phyloP scores from a whole-genome alignment of 2,888 invertebrate genomes.

The Tenthredo scrophulariae region DNA sequence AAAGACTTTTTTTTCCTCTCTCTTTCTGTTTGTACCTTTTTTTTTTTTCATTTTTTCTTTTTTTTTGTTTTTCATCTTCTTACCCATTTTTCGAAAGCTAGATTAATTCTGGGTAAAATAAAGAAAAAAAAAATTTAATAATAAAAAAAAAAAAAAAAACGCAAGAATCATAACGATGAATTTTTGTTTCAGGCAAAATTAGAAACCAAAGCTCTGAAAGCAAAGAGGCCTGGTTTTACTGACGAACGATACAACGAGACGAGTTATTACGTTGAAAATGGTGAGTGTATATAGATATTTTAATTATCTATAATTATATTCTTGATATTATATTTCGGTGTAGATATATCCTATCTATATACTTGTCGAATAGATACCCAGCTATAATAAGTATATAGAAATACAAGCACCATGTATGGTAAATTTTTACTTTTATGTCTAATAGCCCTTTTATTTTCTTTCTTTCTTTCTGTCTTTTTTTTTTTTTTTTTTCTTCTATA shows the following conservation, averaged over 20 bases:
- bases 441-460: too few species aligned
- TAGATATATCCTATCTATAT: background rate
- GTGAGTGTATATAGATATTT: conserved; percentile 80
- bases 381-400: too few species aligned
- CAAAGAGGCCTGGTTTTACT: conserved; percentile 94
- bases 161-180: conserved; percentile 25
- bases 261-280: conserved; percentile 97
- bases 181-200: conserved; percentile 88
- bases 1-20: background rate
- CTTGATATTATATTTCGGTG: background rate
- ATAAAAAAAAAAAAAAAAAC: too few species aligned
- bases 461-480: too few species aligned
- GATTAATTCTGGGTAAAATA: background rate
- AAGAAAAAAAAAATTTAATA: too few species aligned
- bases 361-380: too few species aligned
- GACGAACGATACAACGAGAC: conserved; percentile 97
- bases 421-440: too few species aligned
- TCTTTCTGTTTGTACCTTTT: background rate
- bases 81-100: background rate
- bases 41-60: background rate
- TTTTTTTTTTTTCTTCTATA: too few species aligned
- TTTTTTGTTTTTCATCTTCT: background rate
- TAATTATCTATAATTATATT: background rate
- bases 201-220: conserved; percentile 94
- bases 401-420: too few species aligned